Evolutionary conservation across 2,113 vertebrate genomes (phyloP), one percentile per base, ranked within the genome.

Genomic region (Anseranas semipalmata): DNA sequence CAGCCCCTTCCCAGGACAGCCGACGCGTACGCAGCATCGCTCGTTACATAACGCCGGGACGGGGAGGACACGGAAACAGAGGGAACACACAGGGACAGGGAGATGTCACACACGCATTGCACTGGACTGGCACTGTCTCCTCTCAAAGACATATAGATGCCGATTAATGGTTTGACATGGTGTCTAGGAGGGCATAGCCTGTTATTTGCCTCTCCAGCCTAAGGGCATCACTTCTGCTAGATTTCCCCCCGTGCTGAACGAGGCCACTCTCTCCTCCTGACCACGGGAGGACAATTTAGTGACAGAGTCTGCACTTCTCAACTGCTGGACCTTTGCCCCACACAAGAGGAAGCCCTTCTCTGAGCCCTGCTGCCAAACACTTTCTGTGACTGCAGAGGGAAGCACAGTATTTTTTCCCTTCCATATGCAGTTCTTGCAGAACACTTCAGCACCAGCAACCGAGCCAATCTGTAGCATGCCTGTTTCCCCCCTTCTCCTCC

Each of bases 401-500:
- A 96, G 81, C 74, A 90, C 33, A 59, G 78, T 24, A 19, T 95
- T 95, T 89, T 81, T 62, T 56, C 87, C 30, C 58, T 92, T 93
- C 95, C 94, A 92, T 86, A 86, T 93, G 72, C 45, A 95, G 86
- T 79, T 83, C 80, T 93, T 71, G 62, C 87, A 89, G 85, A 97
- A 88, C 66, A 65, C 85, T 94, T 94, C 90, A 91, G 85, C 85
- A 85, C 79, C 86, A 78, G 73, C 7, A 6, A n/a, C 86, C 14
- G 74, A 96, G 85, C 94, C 95, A 94, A 83, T 95, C 93, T 88
- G 74, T 24, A 67, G 80, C 50, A 17, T 0, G 68, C 74, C 91
- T 91, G 60, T 76, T 90, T 95, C 87, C 92, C 87, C 76, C 77
- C 74, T 92, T 96, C 85, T 73, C 90, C 84, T 83, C 94, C 90